Conservation (phyloP, 2,113 vertebrate genomes). For the Pontoporia blainvillei region DNA sequence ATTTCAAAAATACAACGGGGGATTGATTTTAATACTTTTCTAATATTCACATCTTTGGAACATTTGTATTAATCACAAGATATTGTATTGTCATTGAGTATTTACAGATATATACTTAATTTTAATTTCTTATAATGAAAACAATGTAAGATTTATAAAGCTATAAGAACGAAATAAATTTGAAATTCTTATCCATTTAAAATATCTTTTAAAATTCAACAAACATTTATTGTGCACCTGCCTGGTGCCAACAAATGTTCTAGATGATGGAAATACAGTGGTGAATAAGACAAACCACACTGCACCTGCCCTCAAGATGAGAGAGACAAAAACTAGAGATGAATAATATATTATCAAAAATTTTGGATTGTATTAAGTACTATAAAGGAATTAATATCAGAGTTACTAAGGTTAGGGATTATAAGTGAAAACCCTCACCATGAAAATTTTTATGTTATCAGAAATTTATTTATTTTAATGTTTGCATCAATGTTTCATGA, state of each 20-base stretch:
- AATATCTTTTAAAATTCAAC: not conserved
- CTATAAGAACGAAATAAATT: not conserved
- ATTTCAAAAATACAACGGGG: not conserved
- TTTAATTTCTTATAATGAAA: not conserved
- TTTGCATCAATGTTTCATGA: not conserved
- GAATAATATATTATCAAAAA: not conserved
- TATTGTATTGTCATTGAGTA: not conserved
- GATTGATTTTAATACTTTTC: not conserved
- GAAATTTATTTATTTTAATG: not conserved
- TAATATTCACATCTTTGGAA: not conserved
- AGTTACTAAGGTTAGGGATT: not conserved
- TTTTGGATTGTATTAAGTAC: not conserved
- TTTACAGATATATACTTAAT: not conserved
- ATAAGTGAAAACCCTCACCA: not conserved
- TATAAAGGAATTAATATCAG: not conserved
- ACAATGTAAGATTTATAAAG: not conserved
- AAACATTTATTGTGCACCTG: not conserved
- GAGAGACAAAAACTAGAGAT: not conserved
- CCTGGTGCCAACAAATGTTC: not conserved
- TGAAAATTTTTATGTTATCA: not conserved
- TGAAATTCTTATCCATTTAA: not conserved
- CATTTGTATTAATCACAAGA: not conserved
- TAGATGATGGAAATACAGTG: not conserved
- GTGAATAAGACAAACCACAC: not conserved
- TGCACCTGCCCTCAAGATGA: not conserved